Evolutionary conservation across 2,888 invertebrate species (phyloP), one percentile per base, ranked within the genome.

Genomic region (Aquatica leii): DNA sequence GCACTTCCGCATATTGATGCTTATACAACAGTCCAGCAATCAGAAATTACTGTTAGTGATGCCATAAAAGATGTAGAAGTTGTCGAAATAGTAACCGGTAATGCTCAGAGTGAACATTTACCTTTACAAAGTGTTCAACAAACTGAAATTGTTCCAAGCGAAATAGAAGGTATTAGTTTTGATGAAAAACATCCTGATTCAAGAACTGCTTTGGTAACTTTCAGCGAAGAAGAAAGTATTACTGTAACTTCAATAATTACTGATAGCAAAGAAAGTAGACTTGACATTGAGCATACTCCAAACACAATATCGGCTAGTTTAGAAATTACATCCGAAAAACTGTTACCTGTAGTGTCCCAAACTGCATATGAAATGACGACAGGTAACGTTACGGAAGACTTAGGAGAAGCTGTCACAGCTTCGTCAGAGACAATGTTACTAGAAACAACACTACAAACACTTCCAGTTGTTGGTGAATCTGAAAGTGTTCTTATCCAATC

Each of bases 11-110:
- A 78, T 65, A 75, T 83, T 35, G 76, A 80, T 40, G 77, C 82
- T 0, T 80, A 83, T 59, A 80, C 82, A 72, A 81, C 84, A 17
- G 82, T 84, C n/a, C 76, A 84, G 68, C 84, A 82, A 71, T 80
- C 80, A 2, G 84, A 86, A 77, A 74, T 84, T 6, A 74, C 80
- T 41, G 68, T 82, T n/a, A 78, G 81, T 58, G 78, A 81, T 59
- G 77, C 76, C 40, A 75, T 82, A 4, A 78, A 77, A 24, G 76
- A 81, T 48, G 76, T 85, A 31, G 74, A 75, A n/a, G 62, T 75
- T 6, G 62, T 75, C 18, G 71, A 74, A 66, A 80, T 82, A 1
- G 70, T 62, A 12, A 71, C 71, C 41, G 80, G 74, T 1, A 72
- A 72, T 9, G 82, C 84, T 2, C 76, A 75, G 17, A 70, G 78